Conservation (phyloP, 2,113 vertebrate genomes). For the Aleadryas rufinucha region DNA sequence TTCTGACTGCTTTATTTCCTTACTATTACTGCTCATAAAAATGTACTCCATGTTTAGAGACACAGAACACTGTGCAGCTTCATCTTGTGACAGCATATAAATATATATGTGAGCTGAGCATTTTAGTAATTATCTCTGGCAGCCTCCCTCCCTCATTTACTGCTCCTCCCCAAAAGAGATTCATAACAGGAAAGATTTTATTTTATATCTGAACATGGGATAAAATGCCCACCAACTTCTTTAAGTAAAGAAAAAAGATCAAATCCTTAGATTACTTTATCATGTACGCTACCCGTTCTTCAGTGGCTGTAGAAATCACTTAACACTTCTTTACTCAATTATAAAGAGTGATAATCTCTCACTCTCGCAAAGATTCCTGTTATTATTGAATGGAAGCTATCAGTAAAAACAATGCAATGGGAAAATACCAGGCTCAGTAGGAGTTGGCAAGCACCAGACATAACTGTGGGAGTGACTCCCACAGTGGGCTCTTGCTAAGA, state of each 20-base stretch:
- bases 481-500: slow-evolving; percentile 10
- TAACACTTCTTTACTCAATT: neutral
- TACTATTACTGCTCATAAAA: neutral
- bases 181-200: neutral
- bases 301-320: neutral
- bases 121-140: neutral
- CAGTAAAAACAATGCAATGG: slow-evolving; percentile 40
- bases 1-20: neutral
- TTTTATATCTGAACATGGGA: neutral
- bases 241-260: neutral
- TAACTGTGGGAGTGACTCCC: slow-evolving; percentile 44
- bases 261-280: neutral
- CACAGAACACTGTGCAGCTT: neutral
- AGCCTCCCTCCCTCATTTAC: neutral
- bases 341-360: neutral
- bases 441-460: slow-evolving; percentile 10
- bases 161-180: neutral
- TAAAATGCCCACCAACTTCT: neutral
- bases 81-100: neutral
- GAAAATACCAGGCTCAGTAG: slow-evolving; percentile 55
- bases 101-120: neutral
- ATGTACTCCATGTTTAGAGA: neutral
- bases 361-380: neutral
- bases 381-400: slow-evolving; percentile 15
- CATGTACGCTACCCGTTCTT: neutral